phyloP scores from a whole-genome alignment of 2,888 invertebrate species.

The Pristionchus fissidentatus region DNA sequence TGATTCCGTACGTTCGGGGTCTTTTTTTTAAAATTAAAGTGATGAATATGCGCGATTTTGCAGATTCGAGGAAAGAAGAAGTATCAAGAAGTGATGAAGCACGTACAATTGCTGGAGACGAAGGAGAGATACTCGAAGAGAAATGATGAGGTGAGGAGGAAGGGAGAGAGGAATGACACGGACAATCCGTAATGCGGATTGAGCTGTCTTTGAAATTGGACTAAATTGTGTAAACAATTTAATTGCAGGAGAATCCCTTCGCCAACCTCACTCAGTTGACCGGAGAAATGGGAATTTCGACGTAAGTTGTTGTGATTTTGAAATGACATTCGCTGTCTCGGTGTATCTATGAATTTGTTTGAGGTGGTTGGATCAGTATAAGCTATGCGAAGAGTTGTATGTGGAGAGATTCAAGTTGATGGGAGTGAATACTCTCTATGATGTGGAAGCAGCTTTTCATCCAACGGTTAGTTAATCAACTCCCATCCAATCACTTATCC shows the following conservation, averaged over 20 bases:
- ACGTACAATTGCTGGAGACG: neutral
- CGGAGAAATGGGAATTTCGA: neutral
- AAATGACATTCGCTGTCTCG: neutral
- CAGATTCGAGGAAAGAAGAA: conserved; percentile 18
- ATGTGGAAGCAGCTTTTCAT: neutral
- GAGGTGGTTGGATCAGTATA: neutral
- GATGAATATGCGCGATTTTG: neutral
- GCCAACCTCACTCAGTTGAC: conserved; percentile 24
- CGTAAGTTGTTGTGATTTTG: neutral
- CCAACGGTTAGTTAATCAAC: neutral
- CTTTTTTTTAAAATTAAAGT: neutral
- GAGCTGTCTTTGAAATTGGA: no score
- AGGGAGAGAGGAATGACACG: no score
- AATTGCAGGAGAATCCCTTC: neutral
- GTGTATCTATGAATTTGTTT: neutral
- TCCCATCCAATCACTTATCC: neutral
- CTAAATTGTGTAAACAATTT: no score
- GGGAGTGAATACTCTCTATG: neutral
- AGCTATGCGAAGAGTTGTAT: neutral
- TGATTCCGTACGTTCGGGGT: neutral
- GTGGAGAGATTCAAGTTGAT: neutral
- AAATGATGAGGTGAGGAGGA: neutral
- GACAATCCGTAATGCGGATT: no score
- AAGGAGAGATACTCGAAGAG: conserved; percentile 1
- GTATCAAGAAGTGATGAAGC: neutral